Conservation (phyloP, 2,888 invertebrate genomes). For the Drosophila anceps region DNA sequence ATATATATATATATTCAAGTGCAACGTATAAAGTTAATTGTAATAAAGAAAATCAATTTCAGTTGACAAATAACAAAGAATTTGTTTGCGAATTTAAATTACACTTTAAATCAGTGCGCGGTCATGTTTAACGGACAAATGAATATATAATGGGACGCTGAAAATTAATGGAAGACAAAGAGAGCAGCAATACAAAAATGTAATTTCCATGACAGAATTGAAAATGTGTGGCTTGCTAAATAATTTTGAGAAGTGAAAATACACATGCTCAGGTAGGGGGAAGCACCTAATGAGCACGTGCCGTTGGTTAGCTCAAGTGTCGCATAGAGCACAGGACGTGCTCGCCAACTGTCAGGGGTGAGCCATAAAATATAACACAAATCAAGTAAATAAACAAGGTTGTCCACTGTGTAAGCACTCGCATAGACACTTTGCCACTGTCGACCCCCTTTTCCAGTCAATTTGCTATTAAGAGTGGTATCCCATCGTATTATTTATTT, state of each 20-base stretch:
- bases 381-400: conserved; percentile 53
- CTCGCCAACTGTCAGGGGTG: neutral
- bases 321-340: neutral
- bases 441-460: conserved; percentile 63
- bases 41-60: neutral
- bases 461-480: conserved; percentile 58
- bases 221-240: conserved; percentile 27
- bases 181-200: conserved; percentile 29
- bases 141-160: conserved; percentile 5
- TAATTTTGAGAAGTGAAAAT: conserved; percentile 3
- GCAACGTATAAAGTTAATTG: neutral
- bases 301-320: conserved; percentile 12
- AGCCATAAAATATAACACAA: conserved; percentile 51
- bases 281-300: conserved; percentile 40
- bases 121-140: neutral
- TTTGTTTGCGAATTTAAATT: neutral
- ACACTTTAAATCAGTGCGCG: neutral
- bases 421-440: conserved; percentile 47
- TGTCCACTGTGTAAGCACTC: conserved; percentile 61
- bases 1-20: too few relatives aligned
- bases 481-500: conserved; percentile 63
- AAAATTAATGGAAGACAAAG: conserved; percentile 1
- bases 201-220: conserved; percentile 24
- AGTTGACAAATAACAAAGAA: neutral
- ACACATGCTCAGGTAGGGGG: conserved; percentile 9